phyloP scores from a whole-genome alignment of 2,797 vertebrate genomes.

The Holocentrus rufus region DNA sequence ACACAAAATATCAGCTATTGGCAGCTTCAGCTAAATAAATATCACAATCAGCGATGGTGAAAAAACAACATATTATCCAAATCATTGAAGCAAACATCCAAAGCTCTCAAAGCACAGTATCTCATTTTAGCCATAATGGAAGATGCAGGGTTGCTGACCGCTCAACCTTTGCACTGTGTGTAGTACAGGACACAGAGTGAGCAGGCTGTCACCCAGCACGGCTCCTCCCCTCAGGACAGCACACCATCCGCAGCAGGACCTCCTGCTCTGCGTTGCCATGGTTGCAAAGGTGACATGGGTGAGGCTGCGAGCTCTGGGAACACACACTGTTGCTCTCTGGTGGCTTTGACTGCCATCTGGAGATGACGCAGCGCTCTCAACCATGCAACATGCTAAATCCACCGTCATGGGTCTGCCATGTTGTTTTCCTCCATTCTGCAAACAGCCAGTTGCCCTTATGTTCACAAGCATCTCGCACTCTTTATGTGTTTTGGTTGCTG shows the following conservation, averaged over 20 bases:
- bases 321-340: conserved; percentile 42
- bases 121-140: neutral
- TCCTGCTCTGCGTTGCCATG: conserved; percentile 83
- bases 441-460: conserved; percentile 1
- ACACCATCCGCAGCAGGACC: conserved; percentile 72
- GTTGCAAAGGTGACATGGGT: conserved; percentile 84
- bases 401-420: neutral
- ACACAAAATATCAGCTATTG: too few species aligned
- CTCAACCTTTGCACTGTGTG: neutral
- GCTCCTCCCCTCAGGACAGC: conserved; percentile 67
- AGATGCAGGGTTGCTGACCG: neutral
- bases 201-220: conserved; percentile 34
- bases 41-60: too few species aligned
- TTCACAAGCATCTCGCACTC: conserved; percentile 19
- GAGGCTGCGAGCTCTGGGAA: conserved; percentile 68
- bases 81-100: too few species aligned
- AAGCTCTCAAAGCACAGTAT: neutral
- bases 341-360: conserved; percentile 74
- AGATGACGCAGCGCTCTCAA: conserved; percentile 68
- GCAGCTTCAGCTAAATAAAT: too few species aligned
- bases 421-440: neutral
- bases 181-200: conserved; percentile 46
- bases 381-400: conserved; percentile 25
- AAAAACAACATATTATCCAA: too few species aligned
- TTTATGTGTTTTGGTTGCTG: conserved; percentile 30